phyloP scores from a whole-genome alignment of 2,113 vertebrate genomes.

The Chaetura pelagica region DNA sequence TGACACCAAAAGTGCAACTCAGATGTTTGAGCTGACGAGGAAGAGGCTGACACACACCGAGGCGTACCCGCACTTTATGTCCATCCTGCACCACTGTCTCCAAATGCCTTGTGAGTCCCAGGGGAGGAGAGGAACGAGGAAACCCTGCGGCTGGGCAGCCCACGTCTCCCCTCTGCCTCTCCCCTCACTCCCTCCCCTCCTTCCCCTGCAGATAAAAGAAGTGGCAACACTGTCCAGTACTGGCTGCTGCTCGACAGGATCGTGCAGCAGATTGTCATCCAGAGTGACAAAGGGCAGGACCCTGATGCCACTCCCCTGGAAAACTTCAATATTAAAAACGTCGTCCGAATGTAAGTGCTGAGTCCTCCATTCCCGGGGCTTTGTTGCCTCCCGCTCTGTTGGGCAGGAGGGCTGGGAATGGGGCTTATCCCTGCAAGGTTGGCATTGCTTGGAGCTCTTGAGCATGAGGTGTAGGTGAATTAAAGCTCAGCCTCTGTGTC shows the following conservation, averaged over 20 bases:
- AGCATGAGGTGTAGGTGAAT: neutral
- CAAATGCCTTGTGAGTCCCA: slow-evolving; percentile 95
- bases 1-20: slow-evolving; percentile 96
- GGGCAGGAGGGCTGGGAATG: neutral
- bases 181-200: neutral
- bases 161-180: neutral
- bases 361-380: neutral
- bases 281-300: slow-evolving; percentile 98
- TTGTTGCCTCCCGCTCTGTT: rapidly evolving
- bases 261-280: slow-evolving; percentile 96
- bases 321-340: slow-evolving; percentile 99
- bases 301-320: slow-evolving; percentile 94
- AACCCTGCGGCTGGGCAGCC: neutral
- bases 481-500: neutral
- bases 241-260: slow-evolving; percentile 97
- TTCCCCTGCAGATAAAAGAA: slow-evolving; percentile 89
- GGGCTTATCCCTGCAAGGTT: neutral
- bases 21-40: slow-evolving; percentile 96
- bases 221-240: slow-evolving; percentile 97
- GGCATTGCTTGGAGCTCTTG: neutral
- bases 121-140: neutral
- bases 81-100: slow-evolving; percentile 97
- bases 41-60: slow-evolving; percentile 97
- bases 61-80: slow-evolving; percentile 98
- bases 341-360: slow-evolving; percentile 93